Conservation (phyloP, 1,140 invertebrate genomes). For the Nomia melanderi region DNA sequence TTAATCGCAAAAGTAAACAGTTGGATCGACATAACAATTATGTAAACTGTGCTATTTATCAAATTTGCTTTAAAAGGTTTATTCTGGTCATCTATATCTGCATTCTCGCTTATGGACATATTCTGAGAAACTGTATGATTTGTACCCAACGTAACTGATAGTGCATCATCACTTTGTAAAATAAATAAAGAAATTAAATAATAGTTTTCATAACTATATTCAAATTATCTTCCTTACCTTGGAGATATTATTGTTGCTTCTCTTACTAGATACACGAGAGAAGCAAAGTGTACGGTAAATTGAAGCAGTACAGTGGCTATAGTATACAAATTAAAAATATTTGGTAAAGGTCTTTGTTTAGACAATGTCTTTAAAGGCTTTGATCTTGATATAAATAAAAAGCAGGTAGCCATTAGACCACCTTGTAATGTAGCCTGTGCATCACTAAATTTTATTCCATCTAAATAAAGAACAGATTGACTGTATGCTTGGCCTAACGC, state of each 20-base stretch:
- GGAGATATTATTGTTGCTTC: constrained; percentile 87
- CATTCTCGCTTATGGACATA: constrained; percentile 29
- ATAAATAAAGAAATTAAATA: constrained; percentile 41
- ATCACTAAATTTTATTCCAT: constrained; percentile 99
- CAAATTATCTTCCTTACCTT: constrained; percentile 80
- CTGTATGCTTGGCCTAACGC: constrained; percentile 98
- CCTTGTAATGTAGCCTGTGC: constrained; percentile 98
- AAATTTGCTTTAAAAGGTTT: constrained; percentile 95
- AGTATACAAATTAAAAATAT: constrained; percentile 99
- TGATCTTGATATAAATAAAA: constrained; percentile 98
- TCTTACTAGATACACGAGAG: constrained; percentile 94
- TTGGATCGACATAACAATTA: constrained; percentile 98
- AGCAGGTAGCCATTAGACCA: constrained; percentile 96
- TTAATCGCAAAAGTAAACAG: constrained; percentile 99
- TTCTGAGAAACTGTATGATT: constrained; percentile 28
- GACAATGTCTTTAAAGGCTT: constrained; percentile 98
- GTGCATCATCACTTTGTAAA: constrained; percentile 81
- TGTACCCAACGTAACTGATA: constrained; percentile 67
- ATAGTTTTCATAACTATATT: background rate
- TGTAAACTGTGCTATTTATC: constrained; percentile 98
- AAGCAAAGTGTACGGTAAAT: constrained; percentile 96
- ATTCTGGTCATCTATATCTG: constrained; percentile 87
- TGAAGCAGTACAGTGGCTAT: constrained; percentile 96
- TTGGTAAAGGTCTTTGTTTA: constrained; percentile 96
- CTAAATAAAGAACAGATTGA: constrained; percentile 98